These are phyloP conservation scores for Phaedon cochleariae DNA, from an alignment of 2,888 invertebrate species.

Conservation along the genomic window DNA sequence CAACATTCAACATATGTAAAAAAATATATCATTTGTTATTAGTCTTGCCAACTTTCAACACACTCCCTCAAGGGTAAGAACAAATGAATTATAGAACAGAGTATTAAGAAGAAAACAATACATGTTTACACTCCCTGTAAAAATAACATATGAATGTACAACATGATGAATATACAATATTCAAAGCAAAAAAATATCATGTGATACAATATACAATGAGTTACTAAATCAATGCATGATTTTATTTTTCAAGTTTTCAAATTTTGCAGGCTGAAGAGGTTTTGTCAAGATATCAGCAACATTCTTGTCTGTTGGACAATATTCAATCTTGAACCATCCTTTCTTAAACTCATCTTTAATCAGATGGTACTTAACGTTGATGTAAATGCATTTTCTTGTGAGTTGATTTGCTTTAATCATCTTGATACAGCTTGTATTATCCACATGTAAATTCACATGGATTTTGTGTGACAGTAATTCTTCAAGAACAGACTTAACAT, in stretches of 20 bases:
- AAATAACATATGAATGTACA: no score
- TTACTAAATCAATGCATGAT: no score
- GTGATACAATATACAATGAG: no score
- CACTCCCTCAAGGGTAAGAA: no score
- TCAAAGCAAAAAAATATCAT: no score
- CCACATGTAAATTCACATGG: neutral
- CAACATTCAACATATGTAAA: no score
- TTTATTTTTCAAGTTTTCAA: neutral
- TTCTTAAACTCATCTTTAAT: constrained; percentile 6
- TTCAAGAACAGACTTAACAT: neutral
- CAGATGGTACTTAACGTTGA: neutral
- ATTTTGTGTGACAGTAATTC: neutral
- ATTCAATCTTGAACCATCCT: neutral
- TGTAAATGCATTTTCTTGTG: constrained; percentile 6
- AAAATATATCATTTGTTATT: no score
- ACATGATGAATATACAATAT: no score
- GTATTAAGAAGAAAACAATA: no score
- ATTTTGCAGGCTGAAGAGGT: neutral
- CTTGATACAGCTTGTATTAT: neutral
- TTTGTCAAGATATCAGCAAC: neutral
- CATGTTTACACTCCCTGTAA: no score
- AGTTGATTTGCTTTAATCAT: constrained; percentile 1
- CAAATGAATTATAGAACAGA: no score
- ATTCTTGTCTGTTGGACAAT: neutral
- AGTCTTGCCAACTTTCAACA: no score